A percentile compares a stretch with the other conserved stretches of the same genome.
Conservation (phyloP, 2,888 invertebrate species). For the Caenorhabditis angaria region DNA sequence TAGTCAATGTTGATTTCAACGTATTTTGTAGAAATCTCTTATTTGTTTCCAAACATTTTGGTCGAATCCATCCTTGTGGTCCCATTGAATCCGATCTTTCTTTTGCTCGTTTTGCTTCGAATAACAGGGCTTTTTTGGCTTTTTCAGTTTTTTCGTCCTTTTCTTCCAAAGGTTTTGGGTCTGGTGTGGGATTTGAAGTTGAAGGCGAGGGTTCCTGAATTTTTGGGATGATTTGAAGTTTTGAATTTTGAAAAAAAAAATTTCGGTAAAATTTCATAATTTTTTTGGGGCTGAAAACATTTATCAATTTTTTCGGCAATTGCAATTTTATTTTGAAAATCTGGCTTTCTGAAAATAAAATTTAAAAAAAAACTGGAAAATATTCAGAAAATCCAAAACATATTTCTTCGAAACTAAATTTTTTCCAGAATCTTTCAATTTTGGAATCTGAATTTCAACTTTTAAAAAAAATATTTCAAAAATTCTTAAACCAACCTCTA, state of each 20-base stretch:
- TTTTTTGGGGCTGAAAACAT: neutral
- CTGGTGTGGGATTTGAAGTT: slow-evolving; percentile 15
- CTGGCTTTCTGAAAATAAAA: too few species aligned
- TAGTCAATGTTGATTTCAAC: slow-evolving; percentile 46
- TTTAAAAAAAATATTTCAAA: neutral
- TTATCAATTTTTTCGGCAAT: too few species aligned
- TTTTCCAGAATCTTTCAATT: too few species aligned
- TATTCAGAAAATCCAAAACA: too few species aligned
- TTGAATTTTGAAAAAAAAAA: neutral
- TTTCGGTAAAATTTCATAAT: neutral
- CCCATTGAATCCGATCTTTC: slow-evolving; percentile 49
- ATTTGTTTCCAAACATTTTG: slow-evolving; percentile 53
- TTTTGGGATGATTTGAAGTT: neutral
- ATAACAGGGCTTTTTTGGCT: slow-evolving; percentile 47
- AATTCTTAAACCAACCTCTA: neutral
- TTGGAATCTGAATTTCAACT: neutral
- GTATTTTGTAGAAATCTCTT: slow-evolving; percentile 54
- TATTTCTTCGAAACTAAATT: too few species aligned
- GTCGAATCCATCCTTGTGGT: slow-evolving; percentile 60
- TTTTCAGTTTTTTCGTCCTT: slow-evolving; percentile 12
- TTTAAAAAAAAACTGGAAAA: too few species aligned
- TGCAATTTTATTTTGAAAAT: too few species aligned
- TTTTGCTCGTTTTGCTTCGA: slow-evolving; percentile 55
- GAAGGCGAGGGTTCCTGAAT: slow-evolving; percentile 8
- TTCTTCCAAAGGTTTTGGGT: too few species aligned